Conservation (phyloP, 2,888 invertebrate species). For the Oasisia sp. region DNA sequence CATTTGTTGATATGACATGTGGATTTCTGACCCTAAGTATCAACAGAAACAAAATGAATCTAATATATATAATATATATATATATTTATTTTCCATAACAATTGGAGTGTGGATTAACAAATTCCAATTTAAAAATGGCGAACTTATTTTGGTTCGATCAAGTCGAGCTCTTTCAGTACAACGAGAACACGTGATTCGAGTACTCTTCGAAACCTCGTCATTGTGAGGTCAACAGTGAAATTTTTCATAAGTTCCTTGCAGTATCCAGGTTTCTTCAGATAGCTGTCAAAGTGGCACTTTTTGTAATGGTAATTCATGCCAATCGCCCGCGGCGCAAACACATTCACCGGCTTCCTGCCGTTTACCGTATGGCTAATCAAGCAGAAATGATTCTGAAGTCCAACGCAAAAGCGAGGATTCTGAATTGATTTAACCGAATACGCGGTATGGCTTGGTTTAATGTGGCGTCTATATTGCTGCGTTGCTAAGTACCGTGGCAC, state of each 20-base stretch:
- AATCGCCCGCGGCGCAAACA: slow-evolving; percentile 26
- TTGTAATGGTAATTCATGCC: slow-evolving; percentile 40
- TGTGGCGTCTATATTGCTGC: slow-evolving; percentile 29
- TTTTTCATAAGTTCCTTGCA: slow-evolving; percentile 27
- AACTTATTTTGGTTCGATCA: not conserved
- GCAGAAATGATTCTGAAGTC: slow-evolving; percentile 40
- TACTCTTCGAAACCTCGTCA: not conserved
- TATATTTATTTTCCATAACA: no score
- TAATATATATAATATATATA: no score
- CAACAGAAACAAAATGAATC: no score
- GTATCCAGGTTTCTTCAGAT: slow-evolving; percentile 24
- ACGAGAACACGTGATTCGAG: not conserved
- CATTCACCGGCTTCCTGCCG: slow-evolving; percentile 23
- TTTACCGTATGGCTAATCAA: slow-evolving; percentile 24
- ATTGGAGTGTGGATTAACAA: no score
- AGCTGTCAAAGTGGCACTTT: slow-evolving; percentile 38
- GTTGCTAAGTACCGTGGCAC: slow-evolving; percentile 35
- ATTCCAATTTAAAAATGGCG: not conserved
- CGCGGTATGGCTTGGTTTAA: slow-evolving; percentile 30
- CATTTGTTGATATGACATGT: no score
- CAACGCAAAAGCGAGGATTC: slow-evolving; percentile 33
- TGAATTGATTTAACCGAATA: slow-evolving; percentile 38
- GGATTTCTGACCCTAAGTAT: no score
- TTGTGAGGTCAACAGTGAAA: not conserved
- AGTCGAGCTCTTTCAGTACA: slow-evolving; percentile 17